Evolutionary conservation across 2,888 invertebrate species (phyloP).

Genomic region (Sphecodes monilicornis): DNA sequence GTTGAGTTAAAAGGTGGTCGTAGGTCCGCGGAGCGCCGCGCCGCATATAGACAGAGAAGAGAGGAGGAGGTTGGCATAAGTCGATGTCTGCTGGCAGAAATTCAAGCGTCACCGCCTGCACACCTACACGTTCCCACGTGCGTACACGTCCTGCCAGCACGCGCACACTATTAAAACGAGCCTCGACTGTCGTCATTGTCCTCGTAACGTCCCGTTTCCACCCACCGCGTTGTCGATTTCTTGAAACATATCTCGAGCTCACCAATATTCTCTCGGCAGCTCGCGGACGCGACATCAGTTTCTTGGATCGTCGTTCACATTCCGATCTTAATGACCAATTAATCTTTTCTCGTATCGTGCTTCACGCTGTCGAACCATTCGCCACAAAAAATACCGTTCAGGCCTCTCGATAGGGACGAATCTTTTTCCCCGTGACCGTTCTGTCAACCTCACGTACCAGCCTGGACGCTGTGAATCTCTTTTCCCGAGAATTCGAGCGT

Average conservation of each 20-base stretch:
- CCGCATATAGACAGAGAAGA: slow-evolving; percentile 19
- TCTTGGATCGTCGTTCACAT: slow-evolving; percentile 44
- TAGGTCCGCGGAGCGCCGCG: slow-evolving; percentile 40
- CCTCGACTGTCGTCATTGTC: slow-evolving; percentile 52
- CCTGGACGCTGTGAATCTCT: background rate
- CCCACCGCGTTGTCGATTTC: slow-evolving; percentile 60
- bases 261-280: slow-evolving; percentile 38
- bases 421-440: background rate
- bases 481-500: background rate
- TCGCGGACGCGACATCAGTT: slow-evolving; percentile 37
- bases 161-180: slow-evolving; percentile 25
- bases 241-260: slow-evolving; percentile 41
- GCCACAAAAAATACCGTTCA: background rate
- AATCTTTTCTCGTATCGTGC: slow-evolving; percentile 36
- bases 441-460: background rate
- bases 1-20: slow-evolving; percentile 31
- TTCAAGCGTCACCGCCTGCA: slow-evolving; percentile 76
- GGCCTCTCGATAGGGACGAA: background rate
- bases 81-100: slow-evolving; percentile 74
- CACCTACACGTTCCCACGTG: slow-evolving; percentile 23
- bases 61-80: slow-evolving; percentile 65
- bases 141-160: slow-evolving; percentile 17
- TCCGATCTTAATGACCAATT: slow-evolving; percentile 48
- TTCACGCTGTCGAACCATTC: background rate
- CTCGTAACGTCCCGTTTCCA: slow-evolving; percentile 53